Percentiles rank a stretch among this genome's conserved stretches.
Conservation (phyloP, 2,797 vertebrate genomes). For the Eulemur coronatus region DNA sequence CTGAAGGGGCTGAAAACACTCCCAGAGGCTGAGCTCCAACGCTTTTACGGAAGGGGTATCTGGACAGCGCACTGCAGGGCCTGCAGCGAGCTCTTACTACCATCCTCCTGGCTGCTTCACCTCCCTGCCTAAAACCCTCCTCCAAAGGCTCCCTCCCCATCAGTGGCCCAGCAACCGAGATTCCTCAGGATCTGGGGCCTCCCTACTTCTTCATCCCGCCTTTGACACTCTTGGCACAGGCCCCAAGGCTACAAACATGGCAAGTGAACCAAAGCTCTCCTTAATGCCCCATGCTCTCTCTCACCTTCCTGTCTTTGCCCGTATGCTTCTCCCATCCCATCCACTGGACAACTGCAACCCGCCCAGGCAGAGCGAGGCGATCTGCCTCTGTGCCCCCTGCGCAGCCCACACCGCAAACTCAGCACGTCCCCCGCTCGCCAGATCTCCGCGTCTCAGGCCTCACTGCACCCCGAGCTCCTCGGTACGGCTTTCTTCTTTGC, state of each 20-base stretch:
- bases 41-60: not conserved
- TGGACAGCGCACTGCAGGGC: too few relatives aligned
- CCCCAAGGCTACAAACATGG: not conserved
- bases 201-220: not conserved
- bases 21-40: not conserved
- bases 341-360: not conserved
- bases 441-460: not conserved
- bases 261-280: not conserved
- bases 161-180: not conserved
- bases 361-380: not conserved
- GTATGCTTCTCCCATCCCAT: not conserved
- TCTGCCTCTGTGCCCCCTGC: not conserved
- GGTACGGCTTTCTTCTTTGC: not conserved
- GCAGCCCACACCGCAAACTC: not conserved
- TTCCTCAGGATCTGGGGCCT: not conserved
- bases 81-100: not conserved
- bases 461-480: accelerated
- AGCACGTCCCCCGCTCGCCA: not conserved
- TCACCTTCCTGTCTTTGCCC: not conserved
- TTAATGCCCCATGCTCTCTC: not conserved
- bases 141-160: not conserved
- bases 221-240: not conserved
- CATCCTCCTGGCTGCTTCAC: not conserved
- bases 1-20: not conserved
- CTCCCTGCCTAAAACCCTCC: not conserved